phyloP scores from a whole-genome alignment of 2,888 invertebrate species.

The Cremastinae sp. region DNA sequence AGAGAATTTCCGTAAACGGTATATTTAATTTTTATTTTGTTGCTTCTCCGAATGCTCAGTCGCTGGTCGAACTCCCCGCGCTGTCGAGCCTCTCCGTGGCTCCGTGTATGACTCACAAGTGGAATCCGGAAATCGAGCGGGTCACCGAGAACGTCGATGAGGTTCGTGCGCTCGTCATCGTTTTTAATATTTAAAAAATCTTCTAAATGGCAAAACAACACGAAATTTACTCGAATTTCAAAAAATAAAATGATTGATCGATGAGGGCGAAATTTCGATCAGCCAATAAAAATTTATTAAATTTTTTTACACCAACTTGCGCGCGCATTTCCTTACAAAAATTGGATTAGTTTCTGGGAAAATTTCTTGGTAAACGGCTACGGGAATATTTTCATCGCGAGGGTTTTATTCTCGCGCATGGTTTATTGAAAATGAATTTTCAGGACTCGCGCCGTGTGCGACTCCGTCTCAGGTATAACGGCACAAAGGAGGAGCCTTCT shows the following conservation, averaged over 20 bases:
- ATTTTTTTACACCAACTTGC: too few species aligned
- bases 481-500: conserved; percentile 40
- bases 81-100: conserved; percentile 1
- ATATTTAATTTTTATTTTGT: conserved; percentile 28
- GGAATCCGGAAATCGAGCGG: conserved; percentile 55
- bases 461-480: conserved; percentile 28
- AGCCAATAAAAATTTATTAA: too few species aligned
- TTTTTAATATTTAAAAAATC: too few species aligned
- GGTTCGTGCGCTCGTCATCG: background rate
- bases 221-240: background rate
- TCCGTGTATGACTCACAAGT: conserved; percentile 50
- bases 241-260: background rate
- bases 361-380: too few species aligned
- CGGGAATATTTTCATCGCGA: conserved; percentile 3
- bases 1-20: too few species aligned
- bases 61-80: conserved; percentile 22
- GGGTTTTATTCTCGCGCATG: conserved; percentile 9
- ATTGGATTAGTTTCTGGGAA: background rate
- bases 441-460: background rate
- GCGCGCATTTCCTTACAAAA: too few species aligned
- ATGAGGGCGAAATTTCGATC: too few species aligned
- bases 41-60: conserved; percentile 26
- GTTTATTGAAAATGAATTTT: background rate
- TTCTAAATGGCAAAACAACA: conserved; percentile 1
- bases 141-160: conserved; percentile 26